Evolutionary conservation across 2,888 invertebrate genomes (phyloP).

Genomic region (Conchocele bisecta): DNA sequence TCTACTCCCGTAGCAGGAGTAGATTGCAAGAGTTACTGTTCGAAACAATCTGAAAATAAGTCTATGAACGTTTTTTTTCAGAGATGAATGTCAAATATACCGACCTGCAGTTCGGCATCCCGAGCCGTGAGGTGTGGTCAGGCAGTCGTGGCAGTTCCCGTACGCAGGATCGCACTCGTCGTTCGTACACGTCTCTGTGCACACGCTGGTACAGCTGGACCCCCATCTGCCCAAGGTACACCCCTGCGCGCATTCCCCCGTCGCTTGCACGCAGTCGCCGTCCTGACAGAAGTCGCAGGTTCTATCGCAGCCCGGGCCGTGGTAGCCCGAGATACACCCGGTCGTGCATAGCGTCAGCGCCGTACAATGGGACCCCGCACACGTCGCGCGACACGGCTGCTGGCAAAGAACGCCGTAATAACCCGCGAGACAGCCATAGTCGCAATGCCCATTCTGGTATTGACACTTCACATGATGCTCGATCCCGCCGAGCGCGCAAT

Average conservation of each 20-base stretch:
- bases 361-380: constrained; percentile 13
- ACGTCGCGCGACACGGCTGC: constrained; percentile 19
- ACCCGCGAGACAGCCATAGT: constrained; percentile 30
- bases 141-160: constrained; percentile 37
- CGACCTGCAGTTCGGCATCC: constrained; percentile 35
- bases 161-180: constrained; percentile 19
- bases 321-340: constrained; percentile 20
- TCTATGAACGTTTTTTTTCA: background rate
- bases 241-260: constrained; percentile 18
- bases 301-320: constrained; percentile 16
- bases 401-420: constrained; percentile 28
- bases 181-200: constrained; percentile 32
- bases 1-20: too few relatives aligned
- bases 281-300: constrained; percentile 26
- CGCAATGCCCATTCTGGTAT: too few relatives aligned
- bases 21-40: background rate
- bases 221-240: constrained; percentile 32
- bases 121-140: constrained; percentile 25
- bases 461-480: too few relatives aligned
- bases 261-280: constrained; percentile 19
- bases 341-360: constrained; percentile 16
- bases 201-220: constrained; percentile 13
- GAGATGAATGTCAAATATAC: too few relatives aligned
- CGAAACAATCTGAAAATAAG: background rate
- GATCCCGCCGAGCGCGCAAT: too few relatives aligned